phyloP scores from a whole-genome alignment of 2,113 vertebrate genomes.

The Eleginops maclovinus region DNA sequence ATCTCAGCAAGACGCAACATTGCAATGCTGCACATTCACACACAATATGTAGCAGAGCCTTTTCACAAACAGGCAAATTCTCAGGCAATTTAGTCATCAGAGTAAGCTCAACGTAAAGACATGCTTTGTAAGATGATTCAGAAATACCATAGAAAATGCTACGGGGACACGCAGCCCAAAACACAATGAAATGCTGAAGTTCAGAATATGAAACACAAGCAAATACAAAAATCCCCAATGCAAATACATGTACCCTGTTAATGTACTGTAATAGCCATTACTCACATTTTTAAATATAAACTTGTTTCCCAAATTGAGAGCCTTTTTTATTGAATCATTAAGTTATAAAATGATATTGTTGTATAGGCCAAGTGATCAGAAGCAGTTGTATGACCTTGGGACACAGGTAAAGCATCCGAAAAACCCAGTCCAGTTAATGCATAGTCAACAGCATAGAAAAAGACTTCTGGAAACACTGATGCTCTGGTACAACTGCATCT shows the following conservation, averaged over 20 bases:
- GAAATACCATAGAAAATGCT: slow-evolving; percentile 30
- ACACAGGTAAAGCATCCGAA: background rate
- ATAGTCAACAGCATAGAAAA: background rate
- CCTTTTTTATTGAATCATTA: background rate
- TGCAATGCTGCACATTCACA: slow-evolving; percentile 5
- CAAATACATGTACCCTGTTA: slow-evolving; percentile 26
- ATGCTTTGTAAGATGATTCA: slow-evolving; percentile 22
- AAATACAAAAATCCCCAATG: slow-evolving; percentile 57
- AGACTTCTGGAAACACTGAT: background rate
- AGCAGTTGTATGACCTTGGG: background rate
- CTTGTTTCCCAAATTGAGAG: background rate
- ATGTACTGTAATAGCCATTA: slow-evolving; percentile 31
- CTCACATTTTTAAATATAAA: background rate
- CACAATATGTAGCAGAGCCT: background rate
- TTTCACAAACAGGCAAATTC: slow-evolving; percentile 31
- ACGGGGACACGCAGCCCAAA: slow-evolving; percentile 25
- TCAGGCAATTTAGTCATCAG: slow-evolving; percentile 38
- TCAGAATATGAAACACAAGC: slow-evolving; percentile 46
- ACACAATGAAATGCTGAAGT: slow-evolving; percentile 22
- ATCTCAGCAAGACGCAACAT: slow-evolving; percentile 21
- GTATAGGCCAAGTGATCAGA: background rate
- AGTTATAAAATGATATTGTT: background rate
- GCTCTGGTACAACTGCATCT: background rate
- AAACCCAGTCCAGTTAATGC: background rate
- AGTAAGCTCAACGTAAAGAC: slow-evolving; percentile 25